Evolutionary conservation across 2,888 invertebrate genomes (phyloP), one percentile per base, ranked within the genome.

Genomic region (Pharmacophagus antenor): DNA sequence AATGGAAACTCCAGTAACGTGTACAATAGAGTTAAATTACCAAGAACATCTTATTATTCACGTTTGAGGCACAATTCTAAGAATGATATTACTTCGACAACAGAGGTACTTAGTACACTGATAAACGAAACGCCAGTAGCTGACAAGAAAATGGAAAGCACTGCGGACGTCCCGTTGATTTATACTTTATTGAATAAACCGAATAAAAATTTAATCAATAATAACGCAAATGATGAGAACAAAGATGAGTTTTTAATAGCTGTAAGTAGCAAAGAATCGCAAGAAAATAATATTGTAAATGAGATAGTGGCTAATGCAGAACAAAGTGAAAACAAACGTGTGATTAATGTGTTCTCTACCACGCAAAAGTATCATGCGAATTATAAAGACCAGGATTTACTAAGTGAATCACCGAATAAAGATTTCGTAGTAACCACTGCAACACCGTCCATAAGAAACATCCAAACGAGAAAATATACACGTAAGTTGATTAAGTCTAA

Each of bases 301-400:
- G 81, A 84, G 62, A 64, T 79, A 6, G 62, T 68, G 20, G 74
- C 73, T 58, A 76, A 67, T 58, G 71, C 69, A 0, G 77, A 79
- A 61, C 79, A 79, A 63, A 76, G 70, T 62, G 79, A 80, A 70
- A 76, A 73, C 46, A 76, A 74, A 57, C 70, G 77, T 22, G 53
- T 74, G 5, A 61, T 76, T 15, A 76, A 73, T 42, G 62, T 71
- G 25, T 68, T 71, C 31, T 68, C 77, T 25, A 77, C 80, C n/a
- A 84, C 80, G 54, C 74, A 78, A 61, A 88, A 82, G 67, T 89
- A 83, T 62, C 89, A 88, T 56, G 77, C 88, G 7, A 87, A 80
- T 67, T 88, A 79, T 56, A 87, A 85, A 67, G 78, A 84, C 46
- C 67, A 74, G 21, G 74, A 70, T 50, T 61, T 72, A 22, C 73